These are phyloP conservation scores for Nasonia giraulti DNA, from an alignment of 1,140 invertebrate genomes.

Conservation along the genomic window DNA sequence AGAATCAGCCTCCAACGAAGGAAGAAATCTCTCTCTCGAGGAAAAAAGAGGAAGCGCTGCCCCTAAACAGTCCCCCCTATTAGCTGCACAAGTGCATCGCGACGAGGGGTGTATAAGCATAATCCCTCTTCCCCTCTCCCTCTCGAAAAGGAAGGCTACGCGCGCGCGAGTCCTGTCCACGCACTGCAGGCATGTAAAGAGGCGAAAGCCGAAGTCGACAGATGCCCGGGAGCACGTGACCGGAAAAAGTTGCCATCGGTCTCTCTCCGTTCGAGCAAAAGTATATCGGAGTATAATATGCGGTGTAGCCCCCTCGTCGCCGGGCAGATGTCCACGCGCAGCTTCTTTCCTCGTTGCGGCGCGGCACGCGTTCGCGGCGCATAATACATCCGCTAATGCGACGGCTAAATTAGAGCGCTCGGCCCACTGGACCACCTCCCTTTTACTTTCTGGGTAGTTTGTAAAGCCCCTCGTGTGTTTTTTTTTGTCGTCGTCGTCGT, in stretches of 20 bases:
- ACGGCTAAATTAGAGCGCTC: constrained; percentile 10
- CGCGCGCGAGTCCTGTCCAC: constrained; percentile 8
- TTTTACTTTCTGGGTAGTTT: background rate
- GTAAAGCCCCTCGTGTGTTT: background rate
- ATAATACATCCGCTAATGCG: background rate
- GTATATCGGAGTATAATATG: background rate
- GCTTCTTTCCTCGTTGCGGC: background rate
- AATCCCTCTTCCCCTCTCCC: constrained; percentile 14
- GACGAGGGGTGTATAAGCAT: background rate
- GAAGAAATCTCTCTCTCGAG: background rate
- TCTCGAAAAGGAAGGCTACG: background rate
- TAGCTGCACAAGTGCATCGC: constrained; percentile 9
- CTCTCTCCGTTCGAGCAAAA: background rate
- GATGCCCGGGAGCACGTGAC: constrained; percentile 19
- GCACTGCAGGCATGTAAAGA: background rate
- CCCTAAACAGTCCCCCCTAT: constrained; percentile 1
- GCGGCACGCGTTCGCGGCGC: background rate
- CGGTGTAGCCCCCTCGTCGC: too few species aligned
- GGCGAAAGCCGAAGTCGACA: background rate
- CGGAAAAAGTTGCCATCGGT: constrained; percentile 27
- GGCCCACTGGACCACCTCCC: background rate
- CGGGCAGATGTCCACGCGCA: constrained; percentile 6
- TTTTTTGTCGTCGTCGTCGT: background rate
- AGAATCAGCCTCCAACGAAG: constrained; percentile 16
- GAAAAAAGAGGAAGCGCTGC: constrained; percentile 7